Percentiles rank a stretch among this genome's conserved stretches.
These are phyloP conservation scores for Eurosta solidaginis DNA, from an alignment of 1,140 invertebrate species.

Conservation along the genomic window DNA sequence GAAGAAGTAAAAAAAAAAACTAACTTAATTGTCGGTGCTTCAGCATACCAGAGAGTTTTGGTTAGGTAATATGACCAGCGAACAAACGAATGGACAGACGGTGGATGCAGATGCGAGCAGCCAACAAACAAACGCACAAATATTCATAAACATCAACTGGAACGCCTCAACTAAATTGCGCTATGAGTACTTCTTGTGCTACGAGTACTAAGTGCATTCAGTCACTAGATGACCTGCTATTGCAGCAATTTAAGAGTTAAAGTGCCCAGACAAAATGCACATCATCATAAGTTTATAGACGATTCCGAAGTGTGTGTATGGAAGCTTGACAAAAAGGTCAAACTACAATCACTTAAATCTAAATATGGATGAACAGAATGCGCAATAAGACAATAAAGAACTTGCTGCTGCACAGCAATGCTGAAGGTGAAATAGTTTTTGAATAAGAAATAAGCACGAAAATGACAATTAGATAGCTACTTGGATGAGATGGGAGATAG, in stretches of 20 bases:
- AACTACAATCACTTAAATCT: background rate
- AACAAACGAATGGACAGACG: background rate
- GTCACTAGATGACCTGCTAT: background rate
- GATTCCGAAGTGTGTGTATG: background rate
- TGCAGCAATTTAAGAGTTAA: background rate
- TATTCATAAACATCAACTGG: background rate
- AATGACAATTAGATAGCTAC: conserved; percentile 6
- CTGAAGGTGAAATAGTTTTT: background rate
- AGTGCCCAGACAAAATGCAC: background rate
- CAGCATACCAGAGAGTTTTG: background rate
- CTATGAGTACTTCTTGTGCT: too few species aligned
- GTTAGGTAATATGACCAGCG: background rate
- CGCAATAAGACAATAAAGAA: background rate
- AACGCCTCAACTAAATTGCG: background rate
- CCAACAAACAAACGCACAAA: background rate
- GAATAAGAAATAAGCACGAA: background rate
- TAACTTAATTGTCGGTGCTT: background rate
- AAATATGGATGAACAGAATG: background rate
- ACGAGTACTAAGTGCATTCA: background rate
- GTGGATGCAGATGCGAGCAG: background rate
- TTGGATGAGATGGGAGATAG: background rate
- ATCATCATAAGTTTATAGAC: background rate
- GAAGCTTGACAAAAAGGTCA: conserved; percentile 19
- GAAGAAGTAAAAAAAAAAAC: background rate
- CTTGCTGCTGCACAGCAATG: background rate